phyloP scores from a whole-genome alignment of 2,113 vertebrate genomes.

The Mellivora capensis region DNA sequence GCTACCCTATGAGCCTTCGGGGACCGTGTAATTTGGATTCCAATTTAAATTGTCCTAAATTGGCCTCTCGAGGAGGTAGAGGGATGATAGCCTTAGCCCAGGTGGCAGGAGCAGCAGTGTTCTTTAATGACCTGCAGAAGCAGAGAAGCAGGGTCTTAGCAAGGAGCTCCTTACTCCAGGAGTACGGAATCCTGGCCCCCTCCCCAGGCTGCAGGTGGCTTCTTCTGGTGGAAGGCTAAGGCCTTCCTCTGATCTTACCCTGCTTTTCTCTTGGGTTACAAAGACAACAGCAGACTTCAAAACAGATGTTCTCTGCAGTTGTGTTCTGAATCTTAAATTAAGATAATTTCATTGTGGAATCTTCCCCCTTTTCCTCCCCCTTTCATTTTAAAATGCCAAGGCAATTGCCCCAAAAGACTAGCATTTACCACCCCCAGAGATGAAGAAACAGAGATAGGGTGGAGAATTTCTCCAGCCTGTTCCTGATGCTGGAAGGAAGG shows the following conservation, averaged over 20 bases:
- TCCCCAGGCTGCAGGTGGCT: not conserved
- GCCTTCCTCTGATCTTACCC: slow-evolving; percentile 65
- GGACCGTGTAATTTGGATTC: not conserved
- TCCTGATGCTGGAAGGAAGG: not conserved
- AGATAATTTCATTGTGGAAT: slow-evolving; percentile 55
- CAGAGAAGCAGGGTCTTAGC: not conserved
- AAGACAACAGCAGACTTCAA: slow-evolving; percentile 54
- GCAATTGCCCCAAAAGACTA: not conserved
- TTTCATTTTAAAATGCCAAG: slow-evolving; percentile 55
- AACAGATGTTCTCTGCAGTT: slow-evolving; percentile 57
- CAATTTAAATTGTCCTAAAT: slow-evolving; percentile 34
- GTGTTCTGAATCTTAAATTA: slow-evolving; percentile 53
- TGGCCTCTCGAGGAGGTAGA: not conserved
- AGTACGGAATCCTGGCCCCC: not conserved
- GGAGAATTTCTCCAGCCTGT: not conserved
- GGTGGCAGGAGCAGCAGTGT: not conserved
- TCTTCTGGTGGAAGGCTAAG: not conserved
- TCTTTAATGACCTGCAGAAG: not conserved
- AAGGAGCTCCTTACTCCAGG: not conserved
- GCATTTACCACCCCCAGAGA: not conserved
- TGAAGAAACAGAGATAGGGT: not conserved
- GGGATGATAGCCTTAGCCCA: not conserved
- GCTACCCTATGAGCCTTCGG: not conserved
- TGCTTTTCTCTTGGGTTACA: slow-evolving; percentile 52
- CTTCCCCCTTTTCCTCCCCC: not conserved